phyloP scores from a whole-genome alignment of 2,113 vertebrate genomes.

The Gnathonemus echidnorhynchus region DNA sequence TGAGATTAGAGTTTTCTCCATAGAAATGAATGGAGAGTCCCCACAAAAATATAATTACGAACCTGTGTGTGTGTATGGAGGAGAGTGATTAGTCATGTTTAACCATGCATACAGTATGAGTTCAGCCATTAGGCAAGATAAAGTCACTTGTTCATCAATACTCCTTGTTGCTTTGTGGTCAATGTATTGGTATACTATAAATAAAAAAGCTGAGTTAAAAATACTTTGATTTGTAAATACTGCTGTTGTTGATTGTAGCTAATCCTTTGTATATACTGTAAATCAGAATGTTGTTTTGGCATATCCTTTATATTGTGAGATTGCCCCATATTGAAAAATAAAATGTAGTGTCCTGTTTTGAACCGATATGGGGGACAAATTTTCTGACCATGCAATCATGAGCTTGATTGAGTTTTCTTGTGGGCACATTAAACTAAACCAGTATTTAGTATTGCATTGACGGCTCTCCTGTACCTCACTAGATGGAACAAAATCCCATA shows the following conservation, averaged over 20 bases:
- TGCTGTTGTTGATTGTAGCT: no score
- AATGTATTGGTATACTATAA: no score
- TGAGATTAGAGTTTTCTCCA: no score
- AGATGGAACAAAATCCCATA: not conserved
- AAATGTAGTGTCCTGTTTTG: not conserved
- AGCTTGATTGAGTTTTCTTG: not conserved
- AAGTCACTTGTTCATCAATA: not conserved
- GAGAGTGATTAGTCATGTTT: not conserved
- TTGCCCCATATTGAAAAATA: no score
- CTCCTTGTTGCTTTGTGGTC: no score
- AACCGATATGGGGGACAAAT: not conserved
- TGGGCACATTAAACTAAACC: not conserved
- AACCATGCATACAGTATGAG: not conserved
- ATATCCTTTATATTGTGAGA: no score
- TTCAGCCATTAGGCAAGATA: not conserved
- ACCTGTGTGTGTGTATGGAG: not conserved
- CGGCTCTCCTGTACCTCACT: not conserved
- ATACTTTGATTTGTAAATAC: not conserved
- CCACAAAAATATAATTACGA: not conserved
- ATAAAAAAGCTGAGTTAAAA: not conserved
- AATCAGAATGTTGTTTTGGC: no score
- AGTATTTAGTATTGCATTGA: not conserved
- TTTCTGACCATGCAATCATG: not conserved
- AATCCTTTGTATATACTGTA: no score
- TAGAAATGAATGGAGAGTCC: no score